These are phyloP conservation scores for Drosophila yooni DNA, from an alignment of 2,888 invertebrate species.

Conservation along the genomic window DNA sequence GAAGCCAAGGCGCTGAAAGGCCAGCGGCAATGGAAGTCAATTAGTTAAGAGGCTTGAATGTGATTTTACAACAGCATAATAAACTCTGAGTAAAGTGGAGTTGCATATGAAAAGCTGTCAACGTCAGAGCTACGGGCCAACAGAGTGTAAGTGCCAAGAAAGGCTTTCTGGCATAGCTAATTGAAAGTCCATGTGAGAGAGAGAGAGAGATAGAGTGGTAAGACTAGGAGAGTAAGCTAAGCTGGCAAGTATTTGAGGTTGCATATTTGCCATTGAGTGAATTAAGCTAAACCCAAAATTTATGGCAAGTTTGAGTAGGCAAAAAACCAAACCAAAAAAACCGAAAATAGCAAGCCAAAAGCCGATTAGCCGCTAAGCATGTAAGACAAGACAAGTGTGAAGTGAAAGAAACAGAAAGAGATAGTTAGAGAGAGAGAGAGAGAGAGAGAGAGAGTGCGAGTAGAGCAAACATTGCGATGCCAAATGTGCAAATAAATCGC, in stretches of 20 bases:
- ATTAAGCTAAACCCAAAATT: constrained; percentile 40
- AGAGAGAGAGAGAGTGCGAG: background rate
- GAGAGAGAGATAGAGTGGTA: too few species aligned
- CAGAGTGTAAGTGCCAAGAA: constrained; percentile 19
- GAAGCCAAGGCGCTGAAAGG: constrained; percentile 19
- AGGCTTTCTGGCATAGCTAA: constrained; percentile 18
- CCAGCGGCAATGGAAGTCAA: constrained; percentile 18
- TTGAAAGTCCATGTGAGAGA: background rate
- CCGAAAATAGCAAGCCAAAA: constrained; percentile 46
- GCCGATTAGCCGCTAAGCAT: constrained; percentile 68
- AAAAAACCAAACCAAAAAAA: constrained; percentile 21
- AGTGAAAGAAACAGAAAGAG: background rate
- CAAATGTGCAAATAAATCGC: constrained; percentile 64
- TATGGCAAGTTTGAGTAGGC: constrained; percentile 26
- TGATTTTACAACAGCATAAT: background rate
- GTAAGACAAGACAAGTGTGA: constrained; percentile 39
- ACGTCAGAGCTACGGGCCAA: constrained; percentile 4
- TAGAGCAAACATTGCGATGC: constrained; percentile 34
- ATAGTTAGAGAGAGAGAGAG: background rate
- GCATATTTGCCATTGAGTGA: constrained; percentile 43
- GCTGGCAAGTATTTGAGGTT: constrained; percentile 11
- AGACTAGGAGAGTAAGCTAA: background rate
- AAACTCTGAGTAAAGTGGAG: background rate
- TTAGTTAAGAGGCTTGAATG: constrained; percentile 22
- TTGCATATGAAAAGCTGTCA: constrained; percentile 10